These are phyloP conservation scores for Salticus scenicus DNA, from an alignment of 2,888 invertebrate genomes.

Conservation along the genomic window DNA sequence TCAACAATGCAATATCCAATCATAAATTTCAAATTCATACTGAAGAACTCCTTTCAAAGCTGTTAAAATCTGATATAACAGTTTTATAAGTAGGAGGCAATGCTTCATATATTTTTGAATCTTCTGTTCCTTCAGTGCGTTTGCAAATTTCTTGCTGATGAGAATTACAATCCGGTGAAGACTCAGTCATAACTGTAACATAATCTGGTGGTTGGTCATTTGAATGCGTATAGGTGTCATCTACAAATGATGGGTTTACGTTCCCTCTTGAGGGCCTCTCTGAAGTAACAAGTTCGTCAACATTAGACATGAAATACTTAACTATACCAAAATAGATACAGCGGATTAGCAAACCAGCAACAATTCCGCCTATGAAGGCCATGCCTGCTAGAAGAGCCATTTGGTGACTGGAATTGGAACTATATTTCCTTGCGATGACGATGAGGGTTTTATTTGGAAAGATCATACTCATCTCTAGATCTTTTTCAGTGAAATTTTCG, in stretches of 20 bases:
- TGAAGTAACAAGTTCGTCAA: not conserved
- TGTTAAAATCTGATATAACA: not conserved
- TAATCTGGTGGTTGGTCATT: conserved; percentile 39
- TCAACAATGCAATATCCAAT: too few species aligned
- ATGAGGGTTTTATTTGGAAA: not conserved
- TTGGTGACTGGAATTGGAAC: not conserved
- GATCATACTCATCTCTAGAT: not conserved
- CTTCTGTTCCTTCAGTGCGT: not conserved
- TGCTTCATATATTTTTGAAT: not conserved
- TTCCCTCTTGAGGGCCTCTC: not conserved
- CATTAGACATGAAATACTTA: not conserved
- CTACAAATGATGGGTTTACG: conserved; percentile 31
- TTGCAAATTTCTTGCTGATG: not conserved
- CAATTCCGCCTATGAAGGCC: conserved; percentile 29
- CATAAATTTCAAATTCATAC: not conserved
- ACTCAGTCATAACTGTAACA: conserved; percentile 18
- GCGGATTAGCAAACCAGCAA: conserved; percentile 24
- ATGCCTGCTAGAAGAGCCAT: conserved; percentile 24
- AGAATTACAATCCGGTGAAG: not conserved
- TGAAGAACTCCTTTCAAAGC: not conserved
- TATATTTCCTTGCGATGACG: not conserved
- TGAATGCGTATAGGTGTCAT: conserved; percentile 22
- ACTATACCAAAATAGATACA: conserved; percentile 23
- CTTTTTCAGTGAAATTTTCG: not conserved
- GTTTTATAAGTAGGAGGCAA: not conserved